Base-by-base conservation (phyloP, 53 echinoderm and acorn worm species). In the Arbacia lixula region DNA sequence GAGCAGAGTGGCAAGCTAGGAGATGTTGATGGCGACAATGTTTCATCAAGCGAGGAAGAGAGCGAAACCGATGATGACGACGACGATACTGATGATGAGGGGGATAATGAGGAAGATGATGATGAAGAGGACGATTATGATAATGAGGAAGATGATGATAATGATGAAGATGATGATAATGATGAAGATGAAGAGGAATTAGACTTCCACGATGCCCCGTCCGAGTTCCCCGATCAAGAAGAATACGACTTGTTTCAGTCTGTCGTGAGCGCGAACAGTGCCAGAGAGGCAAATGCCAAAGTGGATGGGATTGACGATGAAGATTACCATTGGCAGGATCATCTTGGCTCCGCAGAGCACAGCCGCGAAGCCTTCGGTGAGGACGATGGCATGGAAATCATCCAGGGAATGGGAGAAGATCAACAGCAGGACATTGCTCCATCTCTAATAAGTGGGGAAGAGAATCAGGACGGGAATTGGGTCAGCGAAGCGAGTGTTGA, bases 301-400 rank as follows among this genome's bases (percentile, higher is more conserved):
- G 54, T 38, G 12, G 75, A 75, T 21, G 75, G 33, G 6, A 75
- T 75, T n/a, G 75, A 75, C 11, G 75, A 54, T 35, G 75, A 75
- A 19, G 75, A 75, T 54, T 75, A 53, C 12, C 75, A 75, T 54
- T 75, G 75, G 75, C 33, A 75, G 42, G 54, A 75, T 35, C 75
- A 75, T 19, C 35, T 28, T n/a, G 36, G 38, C 36, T 53, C 55
- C 55, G 53, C 31, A 19, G 75, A 75, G 36, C 32, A 32, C 36
- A 36, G 14, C 12, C n/a, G n/a, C n/a, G n/a, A n/a, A n/a, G n/a
- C n/a, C n/a, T n/a, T n/a, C n/a, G 46, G 46, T 46, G 46, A 46
- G 8, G 46, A 46, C 14, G 46, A 46, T 46, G 46, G 14, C 14
- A 46, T 46, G 46, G 46, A 46, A 14, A 14, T 10, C 8, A 14